Conservation (phyloP, 2,113 vertebrate genomes). For the Antechinus flavipes region DNA sequence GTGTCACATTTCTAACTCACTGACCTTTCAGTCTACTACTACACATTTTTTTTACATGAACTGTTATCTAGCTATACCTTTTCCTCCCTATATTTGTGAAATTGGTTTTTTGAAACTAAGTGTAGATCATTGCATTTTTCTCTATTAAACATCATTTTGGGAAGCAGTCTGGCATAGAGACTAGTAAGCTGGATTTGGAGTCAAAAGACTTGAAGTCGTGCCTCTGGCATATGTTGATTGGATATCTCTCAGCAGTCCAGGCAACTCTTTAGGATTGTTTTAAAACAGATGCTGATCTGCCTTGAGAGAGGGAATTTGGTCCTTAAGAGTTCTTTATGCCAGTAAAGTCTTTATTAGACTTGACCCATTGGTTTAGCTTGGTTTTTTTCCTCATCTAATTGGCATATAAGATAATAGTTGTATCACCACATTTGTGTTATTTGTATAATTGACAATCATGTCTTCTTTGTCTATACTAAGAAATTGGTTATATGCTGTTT, state of each 20-base stretch:
- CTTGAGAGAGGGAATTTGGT: background rate
- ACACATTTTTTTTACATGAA: background rate
- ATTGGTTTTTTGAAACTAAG: background rate
- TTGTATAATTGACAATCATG: background rate
- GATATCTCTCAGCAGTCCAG: background rate
- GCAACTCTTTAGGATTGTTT: background rate
- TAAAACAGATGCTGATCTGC: background rate
- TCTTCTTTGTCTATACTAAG: background rate
- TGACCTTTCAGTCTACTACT: background rate
- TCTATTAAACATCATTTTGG: background rate
- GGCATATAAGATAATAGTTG: background rate
- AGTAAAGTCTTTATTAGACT: background rate
- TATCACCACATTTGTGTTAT: background rate
- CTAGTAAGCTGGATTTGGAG: background rate
- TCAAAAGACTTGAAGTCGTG: background rate
- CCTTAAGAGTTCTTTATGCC: background rate
- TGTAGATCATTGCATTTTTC: background rate
- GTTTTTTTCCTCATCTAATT: background rate
- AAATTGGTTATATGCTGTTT: background rate
- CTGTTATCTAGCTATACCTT: background rate
- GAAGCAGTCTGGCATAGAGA: background rate
- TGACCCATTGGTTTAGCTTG: background rate
- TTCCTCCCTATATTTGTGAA: background rate
- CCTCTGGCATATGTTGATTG: background rate
- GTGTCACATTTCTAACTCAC: no score